phyloP scores from a whole-genome alignment of 2,888 invertebrate species.

The Molorchus minor region DNA sequence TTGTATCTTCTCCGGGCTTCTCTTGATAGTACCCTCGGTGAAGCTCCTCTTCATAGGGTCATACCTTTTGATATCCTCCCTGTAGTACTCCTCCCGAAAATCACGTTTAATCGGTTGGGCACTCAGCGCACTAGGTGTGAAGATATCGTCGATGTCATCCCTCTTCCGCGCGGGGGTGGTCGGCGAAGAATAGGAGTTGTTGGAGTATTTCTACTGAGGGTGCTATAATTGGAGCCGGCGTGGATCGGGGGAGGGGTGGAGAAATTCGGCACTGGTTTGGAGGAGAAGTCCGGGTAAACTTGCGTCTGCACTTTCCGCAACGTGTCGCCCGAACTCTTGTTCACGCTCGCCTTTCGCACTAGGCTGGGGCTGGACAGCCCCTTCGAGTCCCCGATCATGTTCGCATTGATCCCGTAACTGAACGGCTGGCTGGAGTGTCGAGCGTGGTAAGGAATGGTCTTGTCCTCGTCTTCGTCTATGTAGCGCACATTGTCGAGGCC shows the following conservation, averaged over 20 bases:
- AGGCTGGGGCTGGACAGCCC: conserved; percentile 85
- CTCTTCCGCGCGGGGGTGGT: conserved; percentile 37
- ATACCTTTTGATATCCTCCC: conserved; percentile 56
- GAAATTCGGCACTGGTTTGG: conserved; percentile 52
- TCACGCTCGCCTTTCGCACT: conserved; percentile 76
- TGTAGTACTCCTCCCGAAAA: conserved; percentile 59
- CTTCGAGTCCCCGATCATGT: conserved; percentile 59
- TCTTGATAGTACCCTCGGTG: conserved; percentile 59
- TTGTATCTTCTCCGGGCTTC: conserved; percentile 52
- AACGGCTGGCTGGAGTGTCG: conserved; percentile 84
- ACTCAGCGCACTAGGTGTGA: conserved; percentile 59
- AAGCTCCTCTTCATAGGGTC: conserved; percentile 60
- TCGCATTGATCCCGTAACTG: conserved; percentile 77
- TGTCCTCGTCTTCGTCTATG: conserved; percentile 63
- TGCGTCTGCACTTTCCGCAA: conserved; percentile 61
- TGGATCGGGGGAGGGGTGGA: conserved; percentile 47
- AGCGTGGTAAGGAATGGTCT: conserved; percentile 90
- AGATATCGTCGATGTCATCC: conserved; percentile 62
- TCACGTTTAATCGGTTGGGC: conserved; percentile 58
- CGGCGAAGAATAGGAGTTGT: conserved; percentile 32
- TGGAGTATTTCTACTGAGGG: conserved; percentile 38
- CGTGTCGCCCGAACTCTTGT: conserved; percentile 52
- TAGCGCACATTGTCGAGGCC: conserved; percentile 58
- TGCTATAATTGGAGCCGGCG: conserved; percentile 52
- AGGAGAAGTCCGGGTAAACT: conserved; percentile 54